Evolutionary conservation across 2,888 invertebrate genomes (phyloP), one percentile per base, ranked within the genome.

Genomic region (Axea sp.): DNA sequence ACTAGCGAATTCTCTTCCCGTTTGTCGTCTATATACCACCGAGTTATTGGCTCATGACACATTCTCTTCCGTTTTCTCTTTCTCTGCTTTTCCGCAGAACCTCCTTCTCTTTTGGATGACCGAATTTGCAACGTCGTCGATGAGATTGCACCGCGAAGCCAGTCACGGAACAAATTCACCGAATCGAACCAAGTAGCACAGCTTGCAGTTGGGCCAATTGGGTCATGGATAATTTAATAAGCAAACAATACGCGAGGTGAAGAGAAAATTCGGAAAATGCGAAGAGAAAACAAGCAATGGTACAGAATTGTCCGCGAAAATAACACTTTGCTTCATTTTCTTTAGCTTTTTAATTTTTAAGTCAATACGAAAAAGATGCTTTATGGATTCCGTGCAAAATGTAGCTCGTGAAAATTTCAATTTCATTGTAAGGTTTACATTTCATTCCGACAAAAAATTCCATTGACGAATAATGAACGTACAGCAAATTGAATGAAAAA

Each of bases 181-280:
- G 68, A 68, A 65, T 53, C 43, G 65, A 76, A 59, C 45, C 73
- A 72, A 76, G 43, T 41, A 49, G 62, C 77, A 72, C 41, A 64
- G 41, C 51, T 43, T 51, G 79, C 76, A 75, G 53, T 47, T 68
- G 77, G 65, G 76, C 79, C 81, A 83, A 83, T 83, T 81, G 81
- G 80, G 78, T 80, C 80, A 78, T 78, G 73, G 75, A 78, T 83
- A 82, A 83, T 82, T 83, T 80, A 75, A 79, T 81, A 82, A 82
- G 78, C 80, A 81, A 82, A 81, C 79, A 72, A 72, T 64, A 51
- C 72, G 53, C 51, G 65, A 49, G 24, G 53, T 31, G 24, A 26
- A 69, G 65, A 37, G 57, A 33, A 47, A 65, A 65, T 43, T 30
- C 45, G 30, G 51, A 57, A 64, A 71, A 51, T 17, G 14, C 22